These are phyloP conservation scores for Falcunculus frontatus DNA, from an alignment of 2,113 vertebrate species.

Conservation along the genomic window DNA sequence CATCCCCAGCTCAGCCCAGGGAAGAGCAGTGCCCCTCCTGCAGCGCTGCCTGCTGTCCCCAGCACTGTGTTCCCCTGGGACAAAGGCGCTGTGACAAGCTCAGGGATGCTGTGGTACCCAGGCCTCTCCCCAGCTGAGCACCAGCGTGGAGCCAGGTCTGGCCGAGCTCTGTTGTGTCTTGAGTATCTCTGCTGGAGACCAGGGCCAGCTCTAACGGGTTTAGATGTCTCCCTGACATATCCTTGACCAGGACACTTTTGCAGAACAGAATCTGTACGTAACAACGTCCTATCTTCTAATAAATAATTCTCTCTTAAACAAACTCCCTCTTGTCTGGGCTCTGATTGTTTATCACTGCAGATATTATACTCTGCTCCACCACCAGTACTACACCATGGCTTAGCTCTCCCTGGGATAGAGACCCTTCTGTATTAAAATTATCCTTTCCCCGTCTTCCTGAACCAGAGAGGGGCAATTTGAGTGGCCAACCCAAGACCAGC, in stretches of 20 bases:
- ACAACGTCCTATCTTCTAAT: conserved; percentile 45
- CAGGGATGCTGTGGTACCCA: background rate
- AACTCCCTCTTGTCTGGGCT: background rate
- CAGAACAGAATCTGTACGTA: conserved; percentile 52
- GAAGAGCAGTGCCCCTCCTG: background rate
- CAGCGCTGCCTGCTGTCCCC: background rate
- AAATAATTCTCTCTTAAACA: conserved; percentile 29
- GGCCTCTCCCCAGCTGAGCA: background rate
- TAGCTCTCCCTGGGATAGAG: background rate
- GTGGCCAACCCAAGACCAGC: background rate
- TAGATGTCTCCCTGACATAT: background rate
- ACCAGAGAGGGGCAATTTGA: background rate
- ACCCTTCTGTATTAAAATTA: background rate
- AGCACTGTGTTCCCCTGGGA: background rate
- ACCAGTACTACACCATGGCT: background rate
- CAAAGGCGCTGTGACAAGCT: background rate
- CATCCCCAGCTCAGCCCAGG: background rate
- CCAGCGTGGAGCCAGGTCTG: background rate
- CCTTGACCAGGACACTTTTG: conserved; percentile 21
- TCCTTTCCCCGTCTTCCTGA: background rate
- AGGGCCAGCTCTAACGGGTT: background rate
- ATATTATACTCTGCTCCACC: background rate
- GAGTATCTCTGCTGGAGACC: conserved; percentile 22
- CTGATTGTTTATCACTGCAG: background rate
- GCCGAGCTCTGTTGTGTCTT: conserved; percentile 32